phyloP scores from a whole-genome alignment of 2,888 invertebrate species.

The Lingula anatina region DNA sequence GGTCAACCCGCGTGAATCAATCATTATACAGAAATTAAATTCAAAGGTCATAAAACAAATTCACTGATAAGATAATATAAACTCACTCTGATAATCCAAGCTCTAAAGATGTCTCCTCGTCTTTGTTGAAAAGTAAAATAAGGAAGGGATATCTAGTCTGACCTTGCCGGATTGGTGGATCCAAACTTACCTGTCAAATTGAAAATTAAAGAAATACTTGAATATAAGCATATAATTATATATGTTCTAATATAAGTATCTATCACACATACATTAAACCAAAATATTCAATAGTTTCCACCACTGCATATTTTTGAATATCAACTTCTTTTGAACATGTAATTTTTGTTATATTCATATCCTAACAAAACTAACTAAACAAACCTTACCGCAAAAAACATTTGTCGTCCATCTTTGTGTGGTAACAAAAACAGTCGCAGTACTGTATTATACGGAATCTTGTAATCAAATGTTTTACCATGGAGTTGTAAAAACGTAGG shows the following conservation, averaged over 20 bases:
- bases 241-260: too few species aligned
- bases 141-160: constrained; percentile 97
- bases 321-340: too few species aligned
- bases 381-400: constrained; percentile 94
- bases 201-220: too few species aligned
- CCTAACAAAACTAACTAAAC: too few species aligned
- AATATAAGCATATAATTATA: too few species aligned
- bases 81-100: constrained; percentile 85
- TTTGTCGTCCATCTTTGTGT: constrained; percentile 95
- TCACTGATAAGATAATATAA: too few species aligned
- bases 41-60: too few species aligned
- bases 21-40: too few species aligned
- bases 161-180: constrained; percentile 99
- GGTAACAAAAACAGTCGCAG: constrained; percentile 89
- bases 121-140: constrained; percentile 88
- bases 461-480: constrained; percentile 99
- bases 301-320: background rate
- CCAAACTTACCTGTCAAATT: constrained; percentile 78
- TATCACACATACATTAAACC: too few species aligned
- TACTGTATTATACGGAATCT: constrained; percentile 96
- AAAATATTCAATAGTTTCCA: background rate
- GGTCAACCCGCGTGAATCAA: too few species aligned
- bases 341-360: too few species aligned
- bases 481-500: constrained; percentile 86
- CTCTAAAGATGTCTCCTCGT: constrained; percentile 88